Evolutionary conservation across 2,113 vertebrate genomes (phyloP).

Genomic region (Apaloderma vittatum): DNA sequence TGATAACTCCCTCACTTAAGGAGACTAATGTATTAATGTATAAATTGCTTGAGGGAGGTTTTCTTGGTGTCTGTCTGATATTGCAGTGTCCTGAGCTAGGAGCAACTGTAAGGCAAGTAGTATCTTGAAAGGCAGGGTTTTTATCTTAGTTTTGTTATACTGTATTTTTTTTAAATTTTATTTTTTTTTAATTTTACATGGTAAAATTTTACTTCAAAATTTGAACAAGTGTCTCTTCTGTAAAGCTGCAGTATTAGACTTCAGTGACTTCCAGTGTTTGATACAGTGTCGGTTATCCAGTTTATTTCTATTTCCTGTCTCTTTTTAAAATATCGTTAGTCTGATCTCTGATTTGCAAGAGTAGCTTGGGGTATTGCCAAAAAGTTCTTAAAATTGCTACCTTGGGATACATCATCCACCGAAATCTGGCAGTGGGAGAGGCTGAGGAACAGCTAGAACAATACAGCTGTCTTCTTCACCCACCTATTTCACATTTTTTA

Average conservation of each 20-base stretch:
- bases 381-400: constrained; percentile 66
- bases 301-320: constrained; percentile 41
- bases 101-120: background rate
- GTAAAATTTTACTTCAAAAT: background rate
- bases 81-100: background rate
- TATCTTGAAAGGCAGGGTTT: background rate
- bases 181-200: background rate
- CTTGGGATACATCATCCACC: constrained; percentile 59
- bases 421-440: constrained; percentile 63
- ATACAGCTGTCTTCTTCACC: constrained; percentile 66
- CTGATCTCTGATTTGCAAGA: constrained; percentile 54
- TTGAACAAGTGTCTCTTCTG: background rate
- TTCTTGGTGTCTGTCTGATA: background rate
- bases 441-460: constrained; percentile 64
- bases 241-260: background rate
- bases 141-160: background rate
- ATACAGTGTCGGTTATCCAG: constrained; percentile 3
- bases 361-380: constrained; percentile 41
- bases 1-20: background rate
- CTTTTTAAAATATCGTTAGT: background rate
- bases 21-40: background rate
- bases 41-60: background rate
- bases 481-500: constrained; percentile 27
- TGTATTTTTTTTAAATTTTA: background rate
- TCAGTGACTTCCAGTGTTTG: background rate